phyloP scores from a whole-genome alignment of 2,797 vertebrate species.

The Liasis olivaceus region DNA sequence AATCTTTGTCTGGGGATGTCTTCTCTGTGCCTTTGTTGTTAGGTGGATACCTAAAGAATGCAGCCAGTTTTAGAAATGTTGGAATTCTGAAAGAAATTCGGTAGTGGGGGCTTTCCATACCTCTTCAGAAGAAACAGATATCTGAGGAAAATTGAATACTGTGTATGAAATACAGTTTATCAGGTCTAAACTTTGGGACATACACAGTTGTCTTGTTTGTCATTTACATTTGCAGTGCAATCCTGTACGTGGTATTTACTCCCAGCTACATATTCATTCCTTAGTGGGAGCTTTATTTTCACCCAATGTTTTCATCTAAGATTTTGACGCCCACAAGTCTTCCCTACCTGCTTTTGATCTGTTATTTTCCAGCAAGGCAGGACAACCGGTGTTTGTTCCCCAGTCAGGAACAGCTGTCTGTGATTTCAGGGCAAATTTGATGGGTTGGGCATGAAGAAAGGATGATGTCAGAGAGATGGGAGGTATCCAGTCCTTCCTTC shows the following conservation, averaged over 20 bases:
- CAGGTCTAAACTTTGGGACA: neutral
- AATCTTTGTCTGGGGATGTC: neutral
- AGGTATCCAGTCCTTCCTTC: too few species aligned
- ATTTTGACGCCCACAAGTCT: neutral
- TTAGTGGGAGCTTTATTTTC: neutral
- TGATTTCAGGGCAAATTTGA: neutral
- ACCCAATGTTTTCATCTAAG: neutral
- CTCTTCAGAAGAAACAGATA: neutral
- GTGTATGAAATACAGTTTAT: neutral
- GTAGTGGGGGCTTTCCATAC: neutral
- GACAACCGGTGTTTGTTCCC: neutral
- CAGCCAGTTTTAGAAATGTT: neutral
- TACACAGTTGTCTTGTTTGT: neutral
- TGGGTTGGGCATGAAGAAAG: neutral
- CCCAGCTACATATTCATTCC: neutral
- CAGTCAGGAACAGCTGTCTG: fast-evolving
- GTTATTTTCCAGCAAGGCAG: neutral
- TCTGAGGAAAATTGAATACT: neutral
- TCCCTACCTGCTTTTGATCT: too few species aligned
- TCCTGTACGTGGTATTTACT: neutral
- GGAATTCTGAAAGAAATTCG: neutral
- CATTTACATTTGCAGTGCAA: neutral
- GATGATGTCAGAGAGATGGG: neutral
- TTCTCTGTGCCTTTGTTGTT: neutral
- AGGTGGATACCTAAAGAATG: too few species aligned